A percentile compares a stretch with the other conserved stretches of the same genome.
Evolutionary conservation across 2,113 vertebrate genomes (phyloP).

Genomic region (Riparia riparia): DNA sequence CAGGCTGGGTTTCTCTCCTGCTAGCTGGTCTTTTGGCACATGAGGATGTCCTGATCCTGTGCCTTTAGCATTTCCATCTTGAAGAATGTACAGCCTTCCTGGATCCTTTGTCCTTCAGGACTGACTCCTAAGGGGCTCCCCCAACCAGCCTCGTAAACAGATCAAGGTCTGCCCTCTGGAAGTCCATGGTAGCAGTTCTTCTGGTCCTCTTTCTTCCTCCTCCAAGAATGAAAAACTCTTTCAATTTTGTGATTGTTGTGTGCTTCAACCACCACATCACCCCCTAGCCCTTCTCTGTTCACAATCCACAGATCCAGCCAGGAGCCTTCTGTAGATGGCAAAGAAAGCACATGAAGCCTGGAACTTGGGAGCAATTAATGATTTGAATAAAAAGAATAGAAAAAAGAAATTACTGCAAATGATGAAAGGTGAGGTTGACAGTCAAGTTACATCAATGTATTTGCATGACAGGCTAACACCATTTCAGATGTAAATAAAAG

Average conservation of each 20-base stretch:
- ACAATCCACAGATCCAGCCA: neutral
- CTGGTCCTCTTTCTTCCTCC: neutral
- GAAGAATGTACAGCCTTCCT: neutral
- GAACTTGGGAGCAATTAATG: slow-evolving; percentile 3
- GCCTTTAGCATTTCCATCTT: neutral
- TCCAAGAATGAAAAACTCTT: neutral
- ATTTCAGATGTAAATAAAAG: slow-evolving; percentile 16
- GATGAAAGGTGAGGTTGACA: neutral
- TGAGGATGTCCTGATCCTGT: rapidly evolving
- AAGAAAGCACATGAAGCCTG: neutral
- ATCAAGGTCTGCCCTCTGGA: neutral
- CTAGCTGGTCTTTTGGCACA: neutral
- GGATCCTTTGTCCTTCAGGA: neutral
- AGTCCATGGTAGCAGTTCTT: neutral
- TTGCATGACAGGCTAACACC: neutral
- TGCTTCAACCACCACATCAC: neutral
- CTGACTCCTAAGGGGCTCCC: neutral
- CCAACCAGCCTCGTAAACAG: neutral
- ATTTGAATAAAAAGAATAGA: slow-evolving; percentile 22
- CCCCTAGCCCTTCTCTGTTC: neutral
- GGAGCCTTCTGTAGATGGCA: neutral
- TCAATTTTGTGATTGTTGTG: rapidly evolving
- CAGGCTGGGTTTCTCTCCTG: neutral
- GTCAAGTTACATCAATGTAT: neutral
- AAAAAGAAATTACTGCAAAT: slow-evolving; percentile 11